Conservation (phyloP, 92 coral and sea anemone species). For the Parazoanthus swiftii region DNA sequence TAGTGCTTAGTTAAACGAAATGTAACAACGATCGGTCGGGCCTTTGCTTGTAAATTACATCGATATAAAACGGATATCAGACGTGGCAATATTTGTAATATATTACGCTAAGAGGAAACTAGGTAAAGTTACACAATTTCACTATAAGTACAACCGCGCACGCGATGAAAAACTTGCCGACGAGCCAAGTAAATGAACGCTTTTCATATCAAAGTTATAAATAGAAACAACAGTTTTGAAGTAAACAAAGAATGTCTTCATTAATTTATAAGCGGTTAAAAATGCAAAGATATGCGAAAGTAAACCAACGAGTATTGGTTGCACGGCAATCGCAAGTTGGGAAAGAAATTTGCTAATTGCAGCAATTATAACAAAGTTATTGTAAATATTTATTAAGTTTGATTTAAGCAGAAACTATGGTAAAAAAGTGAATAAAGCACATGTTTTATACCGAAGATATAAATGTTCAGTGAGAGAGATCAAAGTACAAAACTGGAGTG, state of each 20-base stretch:
- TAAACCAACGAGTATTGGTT: neutral
- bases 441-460: neutral
- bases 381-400: neutral
- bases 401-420: neutral
- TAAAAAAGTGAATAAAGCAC: neutral
- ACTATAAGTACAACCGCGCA: neutral
- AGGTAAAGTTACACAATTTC: no score
- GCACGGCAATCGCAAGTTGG: constrained; percentile 7
- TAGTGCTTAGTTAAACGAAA: no score
- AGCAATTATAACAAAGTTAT: neutral
- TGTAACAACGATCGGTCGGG: neutral
- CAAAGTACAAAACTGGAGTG: neutral
- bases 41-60: no score
- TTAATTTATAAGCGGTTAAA: neutral
- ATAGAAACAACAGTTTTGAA: no score
- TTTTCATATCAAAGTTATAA: no score
- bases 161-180: neutral
- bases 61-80: neutral
- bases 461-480: neutral
- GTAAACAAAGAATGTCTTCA: neutral
- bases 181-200: no score
- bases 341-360: neutral
- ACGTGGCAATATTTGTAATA: neutral
- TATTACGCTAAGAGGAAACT: no score
- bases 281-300: neutral